Evolutionary conservation across 2,888 invertebrate genomes (phyloP), one percentile per base, ranked within the genome.

Genomic region (Icerya purchasi): DNA sequence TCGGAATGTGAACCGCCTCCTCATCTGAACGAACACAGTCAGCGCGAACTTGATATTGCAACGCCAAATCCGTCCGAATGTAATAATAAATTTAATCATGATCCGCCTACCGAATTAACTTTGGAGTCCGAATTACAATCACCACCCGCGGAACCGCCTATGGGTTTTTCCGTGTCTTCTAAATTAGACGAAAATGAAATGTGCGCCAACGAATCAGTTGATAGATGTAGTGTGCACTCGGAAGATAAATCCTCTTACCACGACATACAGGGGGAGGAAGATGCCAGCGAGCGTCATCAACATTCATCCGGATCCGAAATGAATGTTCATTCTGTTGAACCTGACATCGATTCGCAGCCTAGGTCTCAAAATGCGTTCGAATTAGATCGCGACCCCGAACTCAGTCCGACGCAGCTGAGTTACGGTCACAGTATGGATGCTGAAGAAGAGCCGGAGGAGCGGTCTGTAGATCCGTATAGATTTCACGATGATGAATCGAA

Each of bases 401-500:
- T 36, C 5, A 36, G 36, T 36, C 36, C 36, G 5, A 14, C 36
- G 14, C n/a, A n/a, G n/a, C 36, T 14, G 5, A 36, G 14, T 36
- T 36, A 36, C 14, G 36, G 14, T 36, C 5, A 36, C 14, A 36
- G 14, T 36, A 14, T 8, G 5, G 36, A 36, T 36, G 14, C 8
- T 36, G 14, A 14, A 8, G 36, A 8, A 36, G 36, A 55, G 56
- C 60, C 54, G n/a, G 59, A 59, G 24, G 59, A 59, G 50, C 57
- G n/a, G 3, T 5, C 60, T 36, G 51, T 56, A n/a, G 56, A 60
- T 24, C 51, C 36, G 36, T 36, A 56, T 22, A 51, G 56, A 60
- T 56, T 51, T 53, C 56, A 50, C 18, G 36, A 36, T 52, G 20
- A 52, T 20, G 49, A 56, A 22, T 36, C 60, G 25, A 56, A 60